Conservation (phyloP, 37 sponge, comb jelly and placozoan species). For the Lycopodina hypogea region DNA sequence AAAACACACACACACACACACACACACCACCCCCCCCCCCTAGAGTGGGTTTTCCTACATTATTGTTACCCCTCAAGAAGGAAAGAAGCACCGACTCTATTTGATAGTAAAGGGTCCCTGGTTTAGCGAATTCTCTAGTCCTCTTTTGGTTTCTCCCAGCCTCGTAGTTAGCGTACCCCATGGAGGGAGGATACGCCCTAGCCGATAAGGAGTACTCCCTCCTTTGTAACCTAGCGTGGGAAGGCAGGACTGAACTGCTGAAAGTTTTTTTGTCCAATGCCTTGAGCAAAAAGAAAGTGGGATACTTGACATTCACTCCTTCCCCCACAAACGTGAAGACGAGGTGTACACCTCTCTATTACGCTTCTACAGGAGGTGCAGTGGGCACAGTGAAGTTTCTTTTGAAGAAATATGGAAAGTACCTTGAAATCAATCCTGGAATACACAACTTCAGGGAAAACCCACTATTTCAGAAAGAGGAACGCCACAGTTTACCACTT, state of each 20-base stretch:
- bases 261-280: constrained; percentile 11
- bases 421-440: constrained; percentile 32
- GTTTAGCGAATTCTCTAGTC: too few species aligned
- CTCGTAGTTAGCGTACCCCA: too few species aligned
- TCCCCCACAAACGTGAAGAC: not conserved
- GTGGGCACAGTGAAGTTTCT: constrained; percentile 31
- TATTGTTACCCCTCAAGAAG: too few species aligned
- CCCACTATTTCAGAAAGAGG: constrained; percentile 37
- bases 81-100: too few species aligned
- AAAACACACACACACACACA: too few species aligned
- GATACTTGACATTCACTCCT: not conserved
- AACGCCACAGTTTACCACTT: constrained; percentile 61
- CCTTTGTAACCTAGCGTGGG: constrained; percentile 10
- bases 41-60: too few species aligned
- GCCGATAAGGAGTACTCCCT: constrained; percentile 22
- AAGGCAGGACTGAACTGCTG: constrained; percentile 11
- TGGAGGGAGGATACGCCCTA: constrained; percentile 2
- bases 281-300: not conserved
- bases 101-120: too few species aligned
- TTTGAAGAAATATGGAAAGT: constrained; percentile 14
- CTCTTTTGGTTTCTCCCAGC: too few species aligned
- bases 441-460: constrained; percentile 12
- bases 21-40: too few species aligned
- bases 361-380: constrained; percentile 39
- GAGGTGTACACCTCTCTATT: constrained; percentile 44